Evolutionary conservation across 2,888 invertebrate genomes (phyloP).

Genomic region (Pimpla rufipes): DNA sequence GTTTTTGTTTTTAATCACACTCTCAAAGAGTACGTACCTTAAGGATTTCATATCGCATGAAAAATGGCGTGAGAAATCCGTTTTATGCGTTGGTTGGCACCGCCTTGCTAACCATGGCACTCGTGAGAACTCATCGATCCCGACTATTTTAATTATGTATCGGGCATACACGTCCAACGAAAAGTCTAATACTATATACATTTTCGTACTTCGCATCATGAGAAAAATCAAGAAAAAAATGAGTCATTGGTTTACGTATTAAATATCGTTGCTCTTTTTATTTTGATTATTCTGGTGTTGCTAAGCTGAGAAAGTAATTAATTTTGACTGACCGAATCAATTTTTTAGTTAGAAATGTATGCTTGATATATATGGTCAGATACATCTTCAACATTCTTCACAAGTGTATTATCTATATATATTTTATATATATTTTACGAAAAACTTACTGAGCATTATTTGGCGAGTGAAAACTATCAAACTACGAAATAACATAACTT

Average conservation of each 20-base stretch:
- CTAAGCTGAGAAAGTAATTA: no score
- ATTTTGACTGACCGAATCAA: no score
- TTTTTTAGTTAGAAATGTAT: no score
- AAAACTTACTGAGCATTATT: neutral
- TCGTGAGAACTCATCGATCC: constrained; percentile 20
- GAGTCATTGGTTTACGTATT: no score
- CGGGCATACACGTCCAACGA: no score
- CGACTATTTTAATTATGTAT: neutral
- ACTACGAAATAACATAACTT: constrained; percentile 7
- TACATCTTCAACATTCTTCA: neutral
- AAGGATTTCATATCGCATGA: constrained; percentile 31
- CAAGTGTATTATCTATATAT: constrained; percentile 1
- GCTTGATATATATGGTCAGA: no score
- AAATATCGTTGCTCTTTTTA: no score
- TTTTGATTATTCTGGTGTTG: no score
- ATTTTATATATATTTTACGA: neutral
- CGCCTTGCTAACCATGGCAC: constrained; percentile 21
- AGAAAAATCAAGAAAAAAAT: no score
- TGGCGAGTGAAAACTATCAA: constrained; percentile 3
- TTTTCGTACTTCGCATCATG: no score
- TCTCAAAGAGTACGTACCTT: constrained; percentile 51
- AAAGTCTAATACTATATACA: no score
- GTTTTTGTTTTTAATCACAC: constrained; percentile 23
- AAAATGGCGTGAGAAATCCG: neutral
- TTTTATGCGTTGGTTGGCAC: constrained; percentile 25